Percentiles rank a stretch among this genome's conserved stretches.
These are phyloP conservation scores for Otolemur garnettii DNA, from an alignment of 2,113 vertebrate species.

Conservation along the genomic window DNA sequence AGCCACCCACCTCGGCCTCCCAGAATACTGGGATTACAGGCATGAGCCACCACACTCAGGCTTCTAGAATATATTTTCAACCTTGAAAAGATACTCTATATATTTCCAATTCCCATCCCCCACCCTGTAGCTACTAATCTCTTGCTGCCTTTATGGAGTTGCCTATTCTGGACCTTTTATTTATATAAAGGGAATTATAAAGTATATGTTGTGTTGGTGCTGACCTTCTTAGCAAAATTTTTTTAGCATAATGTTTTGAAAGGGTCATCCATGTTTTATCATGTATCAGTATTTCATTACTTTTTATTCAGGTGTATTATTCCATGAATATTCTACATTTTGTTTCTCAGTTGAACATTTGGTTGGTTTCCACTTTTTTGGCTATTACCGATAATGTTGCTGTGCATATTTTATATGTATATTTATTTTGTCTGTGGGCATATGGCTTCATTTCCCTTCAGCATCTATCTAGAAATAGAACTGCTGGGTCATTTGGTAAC, in stretches of 20 bases:
- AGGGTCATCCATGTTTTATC: neutral
- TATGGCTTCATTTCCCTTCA: constrained; percentile 19
- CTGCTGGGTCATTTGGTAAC: neutral
- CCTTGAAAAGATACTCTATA: neutral
- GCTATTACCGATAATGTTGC: neutral
- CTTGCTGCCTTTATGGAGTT: neutral
- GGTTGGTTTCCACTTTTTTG: neutral
- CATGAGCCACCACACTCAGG: no score
- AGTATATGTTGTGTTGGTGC: no score
- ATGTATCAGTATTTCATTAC: constrained; percentile 8
- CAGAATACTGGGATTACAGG: no score
- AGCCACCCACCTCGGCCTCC: no score
- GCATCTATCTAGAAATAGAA: neutral
- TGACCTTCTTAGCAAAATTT: no score
- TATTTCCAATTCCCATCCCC: neutral
- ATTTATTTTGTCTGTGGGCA: neutral
- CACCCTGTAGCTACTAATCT: neutral
- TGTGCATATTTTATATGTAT: neutral
- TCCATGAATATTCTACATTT: neutral
- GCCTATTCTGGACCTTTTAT: neutral
- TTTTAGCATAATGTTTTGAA: neutral
- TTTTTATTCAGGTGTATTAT: neutral
- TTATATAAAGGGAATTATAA: neutral
- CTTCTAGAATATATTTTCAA: neutral
- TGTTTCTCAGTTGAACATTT: neutral